A percentile compares a stretch with the other conserved stretches of the same genome.
phyloP scores from a whole-genome alignment of 2,888 invertebrate species.

The Nudaria mundana region DNA sequence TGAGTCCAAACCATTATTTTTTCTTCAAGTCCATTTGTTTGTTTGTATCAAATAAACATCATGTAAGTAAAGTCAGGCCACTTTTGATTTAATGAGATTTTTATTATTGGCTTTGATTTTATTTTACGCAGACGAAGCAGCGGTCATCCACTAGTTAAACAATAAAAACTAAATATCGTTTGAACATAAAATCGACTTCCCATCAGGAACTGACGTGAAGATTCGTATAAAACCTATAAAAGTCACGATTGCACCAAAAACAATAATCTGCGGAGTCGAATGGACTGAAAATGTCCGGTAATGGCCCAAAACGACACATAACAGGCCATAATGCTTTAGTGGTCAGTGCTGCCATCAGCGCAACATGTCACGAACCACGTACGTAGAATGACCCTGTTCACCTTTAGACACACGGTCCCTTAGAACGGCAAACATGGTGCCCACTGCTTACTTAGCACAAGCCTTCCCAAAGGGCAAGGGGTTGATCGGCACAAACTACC shows the following conservation, averaged over 20 bases:
- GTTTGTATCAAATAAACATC: too few relatives aligned
- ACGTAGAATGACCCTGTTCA: constrained; percentile 37
- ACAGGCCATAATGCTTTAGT: constrained; percentile 32
- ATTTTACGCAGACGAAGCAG: too few relatives aligned
- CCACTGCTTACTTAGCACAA: too few relatives aligned
- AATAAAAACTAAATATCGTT: constrained; percentile 13
- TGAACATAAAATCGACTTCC: constrained; percentile 1
- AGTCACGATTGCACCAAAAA: constrained; percentile 39
- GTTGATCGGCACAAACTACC: too few relatives aligned
- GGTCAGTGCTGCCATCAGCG: constrained; percentile 37
- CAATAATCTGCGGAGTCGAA: constrained; percentile 41
- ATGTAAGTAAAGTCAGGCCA: too few relatives aligned
- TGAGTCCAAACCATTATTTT: too few relatives aligned
- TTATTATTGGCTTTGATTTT: too few relatives aligned
- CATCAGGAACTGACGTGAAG: constrained; percentile 26
- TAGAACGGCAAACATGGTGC: constrained; percentile 1
- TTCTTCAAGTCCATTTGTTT: too few relatives aligned
- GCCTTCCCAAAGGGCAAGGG: too few relatives aligned
- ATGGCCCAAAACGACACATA: constrained; percentile 34
- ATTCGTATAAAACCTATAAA: constrained; percentile 39
- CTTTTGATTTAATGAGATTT: too few relatives aligned
- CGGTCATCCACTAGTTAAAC: too few relatives aligned
- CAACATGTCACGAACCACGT: constrained; percentile 47
- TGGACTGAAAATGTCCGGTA: constrained; percentile 36
- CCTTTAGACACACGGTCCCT: constrained; percentile 9